Conservation (phyloP, 2,113 vertebrate species). For the Laticauda laticaudata region DNA sequence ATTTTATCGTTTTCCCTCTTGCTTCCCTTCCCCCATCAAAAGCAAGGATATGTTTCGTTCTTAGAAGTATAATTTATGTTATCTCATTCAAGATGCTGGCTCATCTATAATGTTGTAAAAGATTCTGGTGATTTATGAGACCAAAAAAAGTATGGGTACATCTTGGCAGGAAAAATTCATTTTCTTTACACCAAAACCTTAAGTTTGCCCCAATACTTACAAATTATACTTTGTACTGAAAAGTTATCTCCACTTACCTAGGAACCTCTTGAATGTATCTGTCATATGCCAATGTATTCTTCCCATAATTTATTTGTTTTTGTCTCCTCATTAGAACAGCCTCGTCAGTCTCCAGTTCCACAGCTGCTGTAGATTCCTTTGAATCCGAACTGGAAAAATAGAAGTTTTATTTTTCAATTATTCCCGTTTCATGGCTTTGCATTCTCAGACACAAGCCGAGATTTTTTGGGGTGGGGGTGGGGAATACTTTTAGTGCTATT, state of each 20-base stretch:
- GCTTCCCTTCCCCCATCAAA: neutral
- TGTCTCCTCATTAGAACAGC: conserved; percentile 87
- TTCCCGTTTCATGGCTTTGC: neutral
- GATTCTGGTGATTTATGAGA: neutral
- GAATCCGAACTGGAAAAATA: conserved; percentile 83
- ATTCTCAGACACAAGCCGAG: neutral
- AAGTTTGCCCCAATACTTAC: neutral
- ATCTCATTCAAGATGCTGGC: neutral
- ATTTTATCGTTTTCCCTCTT: neutral
- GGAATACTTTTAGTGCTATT: neutral
- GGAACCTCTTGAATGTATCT: conserved; percentile 90
- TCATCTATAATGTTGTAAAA: neutral
- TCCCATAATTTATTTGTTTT: conserved; percentile 97
- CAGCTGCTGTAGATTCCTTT: conserved; percentile 72
- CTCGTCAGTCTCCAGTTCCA: conserved; percentile 90
- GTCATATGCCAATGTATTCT: conserved; percentile 94
- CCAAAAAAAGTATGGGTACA: neutral
- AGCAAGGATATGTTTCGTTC: neutral
- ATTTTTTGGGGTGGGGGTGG: no score
- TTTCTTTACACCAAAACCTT: neutral
- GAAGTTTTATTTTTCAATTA: neutral
- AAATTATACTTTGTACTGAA: neutral
- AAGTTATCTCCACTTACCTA: conserved; percentile 69
- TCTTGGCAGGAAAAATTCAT: neutral
- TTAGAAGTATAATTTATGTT: neutral